These are phyloP conservation scores for Syrmaticus mikado DNA, from an alignment of 2,113 vertebrate genomes.

Conservation along the genomic window DNA sequence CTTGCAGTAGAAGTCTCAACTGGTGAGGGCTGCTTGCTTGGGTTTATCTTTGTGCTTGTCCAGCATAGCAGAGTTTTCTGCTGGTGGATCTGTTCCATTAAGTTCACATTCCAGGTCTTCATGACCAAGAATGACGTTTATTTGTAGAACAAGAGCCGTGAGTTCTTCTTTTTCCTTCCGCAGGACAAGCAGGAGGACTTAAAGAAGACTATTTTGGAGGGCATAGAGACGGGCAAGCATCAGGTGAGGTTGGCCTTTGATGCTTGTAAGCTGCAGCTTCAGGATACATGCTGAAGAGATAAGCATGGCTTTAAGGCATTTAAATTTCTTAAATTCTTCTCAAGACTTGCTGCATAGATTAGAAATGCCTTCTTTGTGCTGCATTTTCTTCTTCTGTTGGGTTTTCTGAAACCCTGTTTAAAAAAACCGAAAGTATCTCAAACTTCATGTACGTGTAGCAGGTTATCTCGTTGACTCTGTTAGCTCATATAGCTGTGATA, in stretches of 20 bases:
- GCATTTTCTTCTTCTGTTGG: not conserved
- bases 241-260: conserved; percentile 71
- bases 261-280: conserved; percentile 72
- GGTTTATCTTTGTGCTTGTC: not conserved
- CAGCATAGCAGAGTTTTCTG: conserved; percentile 3
- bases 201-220: conserved; percentile 72
- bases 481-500: not conserved
- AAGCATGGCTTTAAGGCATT: conserved; percentile 47
- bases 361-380: not conserved
- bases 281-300: conserved; percentile 33
- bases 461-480: not conserved
- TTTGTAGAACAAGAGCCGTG: conserved; percentile 68
- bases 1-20: not conserved
- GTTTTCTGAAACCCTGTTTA: not conserved
- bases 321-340: conserved; percentile 10
- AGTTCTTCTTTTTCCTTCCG: conserved; percentile 77
- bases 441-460: not conserved
- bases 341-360: not conserved
- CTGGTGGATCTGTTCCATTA: conserved; percentile 28
- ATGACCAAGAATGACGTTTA: conserved; percentile 49
- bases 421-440: not conserved
- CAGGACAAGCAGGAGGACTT: conserved; percentile 75
- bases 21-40: not conserved
- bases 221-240: conserved; percentile 73
- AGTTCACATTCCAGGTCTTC: conserved; percentile 68